A percentile compares a stretch with the other conserved stretches of the same genome.
Conservation (phyloP, 2,888 invertebrate species). For the Ichneumoninae sp. region DNA sequence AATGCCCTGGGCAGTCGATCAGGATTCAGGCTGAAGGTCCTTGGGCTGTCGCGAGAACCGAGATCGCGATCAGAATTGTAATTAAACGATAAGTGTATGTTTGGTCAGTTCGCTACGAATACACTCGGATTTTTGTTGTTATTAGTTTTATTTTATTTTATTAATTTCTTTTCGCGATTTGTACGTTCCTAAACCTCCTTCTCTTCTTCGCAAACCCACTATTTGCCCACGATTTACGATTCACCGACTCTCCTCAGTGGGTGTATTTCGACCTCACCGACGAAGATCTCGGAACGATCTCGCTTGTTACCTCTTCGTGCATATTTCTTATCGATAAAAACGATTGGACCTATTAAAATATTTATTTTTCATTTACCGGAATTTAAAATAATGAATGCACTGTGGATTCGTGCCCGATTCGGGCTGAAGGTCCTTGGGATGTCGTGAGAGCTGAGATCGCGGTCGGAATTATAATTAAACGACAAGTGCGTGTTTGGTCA, state of each 20-base stretch:
- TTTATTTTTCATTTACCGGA: background rate
- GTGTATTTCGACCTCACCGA: background rate
- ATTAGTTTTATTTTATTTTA: background rate
- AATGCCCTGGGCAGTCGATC: background rate
- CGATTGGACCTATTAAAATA: background rate
- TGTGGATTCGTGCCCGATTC: background rate
- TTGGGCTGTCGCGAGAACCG: background rate
- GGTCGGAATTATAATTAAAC: slow-evolving; percentile 5
- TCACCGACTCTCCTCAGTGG: background rate
- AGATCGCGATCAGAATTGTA: background rate
- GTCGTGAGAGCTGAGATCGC: background rate
- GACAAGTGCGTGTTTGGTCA: background rate
- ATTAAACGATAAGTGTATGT: background rate
- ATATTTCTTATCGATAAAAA: slow-evolving; percentile 7
- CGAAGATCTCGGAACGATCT: background rate
- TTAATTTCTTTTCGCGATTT: background rate
- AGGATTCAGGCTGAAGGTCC: background rate
- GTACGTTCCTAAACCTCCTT: background rate
- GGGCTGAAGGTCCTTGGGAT: background rate
- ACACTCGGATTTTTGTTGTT: background rate
- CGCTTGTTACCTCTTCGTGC: background rate
- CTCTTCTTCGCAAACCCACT: background rate
- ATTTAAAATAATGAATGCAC: slow-evolving; percentile 5
- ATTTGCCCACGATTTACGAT: background rate
- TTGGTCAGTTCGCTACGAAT: background rate